Conservation (phyloP, 2,888 invertebrate species). For the Pilophorus perplexus region DNA sequence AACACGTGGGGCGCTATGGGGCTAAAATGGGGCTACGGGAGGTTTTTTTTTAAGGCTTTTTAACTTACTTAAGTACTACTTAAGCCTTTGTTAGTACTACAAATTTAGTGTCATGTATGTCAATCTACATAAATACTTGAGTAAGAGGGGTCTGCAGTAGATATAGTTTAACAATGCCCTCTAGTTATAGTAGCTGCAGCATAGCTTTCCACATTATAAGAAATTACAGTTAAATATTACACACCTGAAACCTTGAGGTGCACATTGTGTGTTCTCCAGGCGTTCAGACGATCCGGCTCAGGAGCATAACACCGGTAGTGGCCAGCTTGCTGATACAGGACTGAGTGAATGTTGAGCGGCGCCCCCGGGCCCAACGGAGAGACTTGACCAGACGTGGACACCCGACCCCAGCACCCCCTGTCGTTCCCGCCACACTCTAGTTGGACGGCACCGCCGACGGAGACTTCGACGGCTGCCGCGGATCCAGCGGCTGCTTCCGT, state of each 20-base stretch:
- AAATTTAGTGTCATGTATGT: no score
- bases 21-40: no score
- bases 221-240: no score
- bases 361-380: conserved; percentile 59
- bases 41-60: no score
- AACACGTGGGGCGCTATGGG: no score
- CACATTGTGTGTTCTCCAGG: conserved; percentile 51
- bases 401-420: conserved; percentile 63
- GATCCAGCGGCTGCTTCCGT: conserved; percentile 63
- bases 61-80: no score
- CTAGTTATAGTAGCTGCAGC: no score
- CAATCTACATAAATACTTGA: no score
- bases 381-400: conserved; percentile 53
- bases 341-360: conserved; percentile 65
- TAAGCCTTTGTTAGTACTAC: no score
- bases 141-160: no score
- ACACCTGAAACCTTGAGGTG: conserved; percentile 58
- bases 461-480: conserved; percentile 61
- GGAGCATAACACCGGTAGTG: conserved; percentile 68
- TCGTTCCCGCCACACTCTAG: conserved; percentile 72
- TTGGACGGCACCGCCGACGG: conserved; percentile 81
- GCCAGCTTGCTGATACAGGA: conserved; percentile 73
- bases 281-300: conserved; percentile 52
- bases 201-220: no score
- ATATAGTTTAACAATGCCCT: no score